phyloP scores from a whole-genome alignment of 1,140 invertebrate genomes.

The Saccostrea glomerata region DNA sequence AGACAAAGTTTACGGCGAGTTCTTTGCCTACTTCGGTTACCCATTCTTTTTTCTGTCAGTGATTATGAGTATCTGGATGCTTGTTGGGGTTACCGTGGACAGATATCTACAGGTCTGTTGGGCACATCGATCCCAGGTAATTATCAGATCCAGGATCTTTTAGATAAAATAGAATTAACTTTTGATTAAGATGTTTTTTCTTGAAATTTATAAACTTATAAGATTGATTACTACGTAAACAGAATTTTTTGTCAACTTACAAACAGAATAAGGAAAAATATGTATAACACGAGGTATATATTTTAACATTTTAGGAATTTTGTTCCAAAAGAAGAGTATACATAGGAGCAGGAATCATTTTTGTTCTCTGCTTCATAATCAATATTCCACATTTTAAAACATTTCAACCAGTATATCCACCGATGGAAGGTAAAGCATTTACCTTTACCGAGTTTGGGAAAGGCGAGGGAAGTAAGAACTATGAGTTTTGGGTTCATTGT shows the following conservation, averaged over 20 bases:
- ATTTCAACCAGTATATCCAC: slow-evolving; percentile 47
- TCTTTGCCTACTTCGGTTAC: slow-evolving; percentile 69
- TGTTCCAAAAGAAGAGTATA: slow-evolving; percentile 59
- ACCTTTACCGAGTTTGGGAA: slow-evolving; percentile 57
- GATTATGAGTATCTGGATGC: slow-evolving; percentile 70
- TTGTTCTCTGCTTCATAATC: slow-evolving; percentile 49
- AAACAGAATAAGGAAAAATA: too few species aligned
- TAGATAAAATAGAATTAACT: too few species aligned
- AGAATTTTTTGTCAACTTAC: too few species aligned
- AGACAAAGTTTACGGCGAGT: slow-evolving; percentile 57
- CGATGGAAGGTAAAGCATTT: slow-evolving; percentile 44
- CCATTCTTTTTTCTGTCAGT: slow-evolving; percentile 66
- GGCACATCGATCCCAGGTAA: slow-evolving; percentile 66
- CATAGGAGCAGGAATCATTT: slow-evolving; percentile 55
- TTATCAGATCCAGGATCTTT: too few species aligned
- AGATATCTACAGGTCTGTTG: slow-evolving; percentile 72
- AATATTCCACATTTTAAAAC: slow-evolving; percentile 63
- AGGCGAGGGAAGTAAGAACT: slow-evolving; percentile 50
- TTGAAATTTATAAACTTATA: too few species aligned
- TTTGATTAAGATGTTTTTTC: too few species aligned
- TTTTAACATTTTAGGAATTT: slow-evolving; percentile 50
- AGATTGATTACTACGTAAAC: too few species aligned
- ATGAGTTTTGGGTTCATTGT: slow-evolving; percentile 69
- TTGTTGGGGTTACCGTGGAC: slow-evolving; percentile 69
- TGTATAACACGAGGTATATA: neutral